These are phyloP conservation scores for Sialis fuliginosa DNA, from an alignment of 2,888 invertebrate genomes.

Conservation along the genomic window DNA sequence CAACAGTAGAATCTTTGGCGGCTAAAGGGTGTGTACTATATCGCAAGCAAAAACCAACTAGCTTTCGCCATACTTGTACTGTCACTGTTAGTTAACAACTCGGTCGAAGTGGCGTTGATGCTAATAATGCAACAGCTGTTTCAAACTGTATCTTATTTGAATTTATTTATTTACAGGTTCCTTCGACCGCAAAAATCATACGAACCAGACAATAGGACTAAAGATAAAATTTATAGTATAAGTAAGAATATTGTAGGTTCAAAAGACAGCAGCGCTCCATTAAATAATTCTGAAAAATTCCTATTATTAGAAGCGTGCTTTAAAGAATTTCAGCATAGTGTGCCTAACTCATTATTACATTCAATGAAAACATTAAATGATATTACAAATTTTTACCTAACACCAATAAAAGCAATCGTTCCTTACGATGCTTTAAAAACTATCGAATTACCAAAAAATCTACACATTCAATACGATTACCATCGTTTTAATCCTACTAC, in stretches of 20 bases:
- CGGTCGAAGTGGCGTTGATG: conserved; percentile 12
- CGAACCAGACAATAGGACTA: conserved; percentile 47
- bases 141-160: neutral
- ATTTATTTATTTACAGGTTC: conserved; percentile 37
- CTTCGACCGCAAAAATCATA: conserved; percentile 59
- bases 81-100: conserved; percentile 20
- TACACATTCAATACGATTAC: conserved; percentile 69
- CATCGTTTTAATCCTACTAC: conserved; percentile 68
- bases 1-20: conserved; percentile 44
- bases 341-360: conserved; percentile 71
- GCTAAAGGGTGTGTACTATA: conserved; percentile 44
- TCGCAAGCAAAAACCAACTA: conserved; percentile 14
- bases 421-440: conserved; percentile 56
- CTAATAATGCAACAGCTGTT: conserved; percentile 17
- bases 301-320: conserved; percentile 50
- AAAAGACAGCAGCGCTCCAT: conserved; percentile 21
- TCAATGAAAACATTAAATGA: conserved; percentile 59
- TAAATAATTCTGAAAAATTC: conserved; percentile 41
- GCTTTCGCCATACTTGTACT: conserved; percentile 16
- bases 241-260: conserved; percentile 34
- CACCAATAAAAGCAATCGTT: conserved; percentile 46
- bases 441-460: conserved; percentile 67
- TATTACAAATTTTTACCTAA: conserved; percentile 51
- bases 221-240: conserved; percentile 39
- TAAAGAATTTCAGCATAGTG: conserved; percentile 50